Evolutionary conservation across 2,113 vertebrate species (phyloP).

Genomic region (Crotalus tigris): DNA sequence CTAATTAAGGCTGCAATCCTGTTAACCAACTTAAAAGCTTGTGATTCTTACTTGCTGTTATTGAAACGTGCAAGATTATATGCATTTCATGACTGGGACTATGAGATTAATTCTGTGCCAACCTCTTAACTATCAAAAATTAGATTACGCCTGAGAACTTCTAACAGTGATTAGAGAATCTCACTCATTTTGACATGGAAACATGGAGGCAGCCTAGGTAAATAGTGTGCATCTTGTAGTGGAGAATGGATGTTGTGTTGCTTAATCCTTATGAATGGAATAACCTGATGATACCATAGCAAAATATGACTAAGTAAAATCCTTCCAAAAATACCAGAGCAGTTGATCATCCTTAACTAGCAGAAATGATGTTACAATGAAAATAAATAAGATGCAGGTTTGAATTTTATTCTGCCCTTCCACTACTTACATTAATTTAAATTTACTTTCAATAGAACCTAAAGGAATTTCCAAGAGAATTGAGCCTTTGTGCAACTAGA

Average conservation of each 20-base stretch:
- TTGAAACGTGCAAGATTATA: neutral
- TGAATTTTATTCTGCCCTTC: neutral
- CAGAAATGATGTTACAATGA: neutral
- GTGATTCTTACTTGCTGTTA: neutral
- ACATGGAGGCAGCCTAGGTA: neutral
- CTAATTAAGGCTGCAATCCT: conserved; percentile 3
- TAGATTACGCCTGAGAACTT: conserved; percentile 17
- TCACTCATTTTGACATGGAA: neutral
- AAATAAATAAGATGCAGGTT: neutral
- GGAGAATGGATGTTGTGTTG: neutral
- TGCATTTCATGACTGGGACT: conserved; percentile 24
- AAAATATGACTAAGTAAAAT: neutral
- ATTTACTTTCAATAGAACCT: neutral
- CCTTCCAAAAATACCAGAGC: neutral
- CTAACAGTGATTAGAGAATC: neutral
- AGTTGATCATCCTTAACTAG: neutral
- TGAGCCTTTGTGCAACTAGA: neutral
- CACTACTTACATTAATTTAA: neutral
- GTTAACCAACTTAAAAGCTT: neutral
- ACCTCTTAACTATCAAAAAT: conserved; percentile 24
- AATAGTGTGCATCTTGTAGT: neutral
- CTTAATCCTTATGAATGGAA: neutral
- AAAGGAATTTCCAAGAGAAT: neutral
- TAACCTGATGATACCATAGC: neutral
- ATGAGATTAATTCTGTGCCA: conserved; percentile 8